Evolutionary conservation across 2,113 vertebrate genomes (phyloP), one percentile per base, ranked within the genome.

Genomic region (Triplophysa siluroides): DNA sequence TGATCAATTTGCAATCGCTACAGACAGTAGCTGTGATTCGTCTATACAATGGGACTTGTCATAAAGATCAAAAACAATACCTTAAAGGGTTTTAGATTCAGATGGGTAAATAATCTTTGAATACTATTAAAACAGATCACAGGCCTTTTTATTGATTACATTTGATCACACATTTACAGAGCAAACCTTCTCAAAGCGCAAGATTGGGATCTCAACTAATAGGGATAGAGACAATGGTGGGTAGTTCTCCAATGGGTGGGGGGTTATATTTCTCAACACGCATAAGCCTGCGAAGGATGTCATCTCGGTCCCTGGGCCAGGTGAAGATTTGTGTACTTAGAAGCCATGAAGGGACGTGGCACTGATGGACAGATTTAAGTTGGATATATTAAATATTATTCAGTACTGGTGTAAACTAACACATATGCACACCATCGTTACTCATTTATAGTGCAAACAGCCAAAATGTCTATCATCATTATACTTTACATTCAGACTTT

Each of bases 231-330:
- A 94, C 87, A 16, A 94, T 94, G 78, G 93, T 93, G 8, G 93
- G 93, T 11, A 94, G 90, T 16, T 87, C 87, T 14, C 93, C 93
- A 0, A 94, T 90, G 0, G 93, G 93, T 0, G 93, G 93, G 0
- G 93, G 92, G 41, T 92, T 91, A 65, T 94, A 94, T 71, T 94
- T 94, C 89, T 94, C 93, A 4, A 94, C 89, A 47, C 93, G 90
- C 92, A 94, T 94, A 50, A 94, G 87, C 9, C 93, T 88, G 23
- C 92, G 90, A 60, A 94, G 83, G 11, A 94, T 91, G 86, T 94
- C 93, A 13, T 93, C 92, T 0, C 88, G 86, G 82, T 94, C 91
- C 1, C 86, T 84, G 4, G 93, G 93, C 93, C 93, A 94, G 6
- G 81, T 78, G 83, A 92, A 94, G 18, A 94, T 85, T 2, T 93